Conservation (phyloP, 92 coral and sea anemone genomes). For the Siderastrea siderea region DNA sequence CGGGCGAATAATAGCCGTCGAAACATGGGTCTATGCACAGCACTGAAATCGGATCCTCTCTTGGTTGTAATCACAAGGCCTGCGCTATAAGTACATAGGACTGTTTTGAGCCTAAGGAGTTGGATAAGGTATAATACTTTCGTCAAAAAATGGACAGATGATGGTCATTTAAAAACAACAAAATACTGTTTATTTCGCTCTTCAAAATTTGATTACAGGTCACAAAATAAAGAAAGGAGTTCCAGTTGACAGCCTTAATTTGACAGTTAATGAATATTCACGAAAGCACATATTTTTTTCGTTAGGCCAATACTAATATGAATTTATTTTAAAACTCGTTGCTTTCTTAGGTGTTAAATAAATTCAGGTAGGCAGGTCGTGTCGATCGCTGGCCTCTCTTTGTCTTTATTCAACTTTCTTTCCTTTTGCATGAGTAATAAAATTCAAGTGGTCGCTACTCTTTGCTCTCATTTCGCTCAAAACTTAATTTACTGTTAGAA, state of each 20-base stretch:
- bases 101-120: not conserved
- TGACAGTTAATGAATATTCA: not conserved
- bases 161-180: not conserved
- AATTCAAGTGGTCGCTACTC: not conserved
- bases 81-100: too few species aligned
- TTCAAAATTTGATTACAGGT: not conserved
- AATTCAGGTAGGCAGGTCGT: not conserved
- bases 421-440: not conserved
- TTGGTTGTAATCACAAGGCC: too few species aligned
- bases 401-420: not conserved
- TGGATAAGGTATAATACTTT: not conserved
- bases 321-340: not conserved
- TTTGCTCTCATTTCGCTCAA: not conserved
- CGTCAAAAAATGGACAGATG: not conserved
- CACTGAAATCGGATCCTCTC: too few species aligned
- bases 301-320: not conserved
- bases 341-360: not conserved
- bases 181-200: too few species aligned
- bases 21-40: too few species aligned
- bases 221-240: not conserved
- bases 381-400: not conserved
- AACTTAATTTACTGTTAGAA: not conserved
- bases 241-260: not conserved
- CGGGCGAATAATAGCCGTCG: too few species aligned
- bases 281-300: not conserved